A percentile compares a stretch with the other conserved stretches of the same genome.
Evolutionary conservation across 2,113 vertebrate species (phyloP).

Genomic region (Crotalus horridus): DNA sequence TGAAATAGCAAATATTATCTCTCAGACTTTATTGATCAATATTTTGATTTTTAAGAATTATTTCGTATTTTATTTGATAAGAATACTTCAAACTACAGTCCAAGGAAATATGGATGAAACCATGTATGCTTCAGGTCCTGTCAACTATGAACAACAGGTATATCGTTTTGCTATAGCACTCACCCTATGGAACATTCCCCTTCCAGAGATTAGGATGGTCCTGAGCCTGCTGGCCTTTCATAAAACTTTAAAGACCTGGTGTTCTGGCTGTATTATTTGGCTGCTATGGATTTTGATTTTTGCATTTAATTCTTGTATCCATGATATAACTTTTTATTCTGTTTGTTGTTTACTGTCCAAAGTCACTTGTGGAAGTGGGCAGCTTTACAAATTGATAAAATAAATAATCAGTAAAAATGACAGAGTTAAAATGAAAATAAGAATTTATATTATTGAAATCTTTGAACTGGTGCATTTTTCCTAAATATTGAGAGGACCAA

Average conservation of each 20-base stretch:
- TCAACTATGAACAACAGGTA: background rate
- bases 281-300: background rate
- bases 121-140: background rate
- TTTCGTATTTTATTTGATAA: background rate
- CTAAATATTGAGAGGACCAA: background rate
- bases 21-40: background rate
- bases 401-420: background rate
- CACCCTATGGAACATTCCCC: background rate
- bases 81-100: background rate
- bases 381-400: background rate
- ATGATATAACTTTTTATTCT: background rate
- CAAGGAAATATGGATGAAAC: background rate
- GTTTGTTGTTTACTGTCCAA: background rate
- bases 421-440: background rate
- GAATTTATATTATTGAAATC: background rate
- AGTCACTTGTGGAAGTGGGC: background rate
- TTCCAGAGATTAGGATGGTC: background rate
- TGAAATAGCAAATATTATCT: background rate
- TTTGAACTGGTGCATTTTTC: background rate
- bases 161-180: background rate
- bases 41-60: background rate
- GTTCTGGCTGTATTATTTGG: background rate
- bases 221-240: background rate
- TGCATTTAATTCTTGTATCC: background rate
- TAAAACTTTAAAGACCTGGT: background rate